A percentile compares a stretch with the other conserved stretches of the same genome.
These are phyloP conservation scores for Ondatra zibethicus DNA, from an alignment of 2,113 vertebrate species.

Conservation along the genomic window DNA sequence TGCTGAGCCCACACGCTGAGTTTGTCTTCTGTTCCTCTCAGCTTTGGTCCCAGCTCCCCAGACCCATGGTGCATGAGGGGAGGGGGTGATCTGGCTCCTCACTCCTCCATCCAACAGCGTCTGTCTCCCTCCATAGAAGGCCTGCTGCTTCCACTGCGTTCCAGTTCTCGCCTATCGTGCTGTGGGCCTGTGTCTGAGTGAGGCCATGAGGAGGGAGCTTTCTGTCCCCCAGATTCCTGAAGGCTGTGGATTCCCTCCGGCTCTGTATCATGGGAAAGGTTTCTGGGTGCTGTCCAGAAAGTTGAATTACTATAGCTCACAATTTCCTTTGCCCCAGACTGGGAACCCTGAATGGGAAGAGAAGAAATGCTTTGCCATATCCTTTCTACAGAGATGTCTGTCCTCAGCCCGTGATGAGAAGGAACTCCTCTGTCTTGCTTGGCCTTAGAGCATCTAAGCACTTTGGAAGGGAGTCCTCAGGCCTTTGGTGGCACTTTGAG, in stretches of 20 bases:
- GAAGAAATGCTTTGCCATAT: not conserved
- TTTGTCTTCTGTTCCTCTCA: not conserved
- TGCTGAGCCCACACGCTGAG: not conserved
- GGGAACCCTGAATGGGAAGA: not conserved
- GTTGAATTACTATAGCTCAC: not conserved
- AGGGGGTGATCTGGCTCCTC: not conserved
- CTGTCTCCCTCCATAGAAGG: not conserved
- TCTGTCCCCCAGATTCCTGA: conserved; percentile 43
- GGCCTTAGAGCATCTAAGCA: conserved; percentile 21
- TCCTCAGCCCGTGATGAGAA: conserved; percentile 12
- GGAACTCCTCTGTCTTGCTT: not conserved
- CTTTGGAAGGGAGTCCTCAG: not conserved
- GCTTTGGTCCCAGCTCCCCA: not conserved
- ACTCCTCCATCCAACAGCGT: not conserved
- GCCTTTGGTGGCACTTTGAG: conserved; percentile 3
- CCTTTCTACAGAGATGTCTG: conserved; percentile 50
- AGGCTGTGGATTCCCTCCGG: not conserved
- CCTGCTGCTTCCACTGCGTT: not conserved
- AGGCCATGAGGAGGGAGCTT: not conserved
- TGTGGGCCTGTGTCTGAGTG: not conserved
- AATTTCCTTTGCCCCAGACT: not conserved
- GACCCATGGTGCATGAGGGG: not conserved
- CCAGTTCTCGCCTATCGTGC: not conserved
- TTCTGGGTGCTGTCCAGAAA: conserved; percentile 7
- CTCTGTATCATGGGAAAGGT: not conserved